Conservation (phyloP, 2,888 invertebrate species). For the Mesorhabditis belari region DNA sequence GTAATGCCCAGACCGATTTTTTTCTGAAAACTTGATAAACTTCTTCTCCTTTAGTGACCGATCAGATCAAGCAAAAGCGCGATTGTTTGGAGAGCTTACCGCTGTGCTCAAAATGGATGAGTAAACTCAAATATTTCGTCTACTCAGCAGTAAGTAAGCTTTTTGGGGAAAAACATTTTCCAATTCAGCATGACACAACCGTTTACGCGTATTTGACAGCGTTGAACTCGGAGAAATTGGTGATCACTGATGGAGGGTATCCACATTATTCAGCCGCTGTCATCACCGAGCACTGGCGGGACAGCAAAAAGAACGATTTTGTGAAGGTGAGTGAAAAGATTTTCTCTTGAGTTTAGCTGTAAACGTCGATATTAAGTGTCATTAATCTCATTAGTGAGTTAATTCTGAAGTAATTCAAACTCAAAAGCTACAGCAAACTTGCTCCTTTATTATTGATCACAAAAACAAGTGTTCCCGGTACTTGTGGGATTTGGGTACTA, state of each 20-base stretch:
- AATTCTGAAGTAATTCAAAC: no score
- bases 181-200: slow-evolving; percentile 34
- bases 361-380: no score
- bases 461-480: no score
- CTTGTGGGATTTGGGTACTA: no score
- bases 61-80: slow-evolving; percentile 13
- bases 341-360: no score
- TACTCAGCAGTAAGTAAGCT: slow-evolving; percentile 26
- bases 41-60: slow-evolving; percentile 7
- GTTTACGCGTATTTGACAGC: slow-evolving; percentile 31
- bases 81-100: slow-evolving; percentile 2
- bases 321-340: slow-evolving; percentile 15
- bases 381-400: no score
- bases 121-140: slow-evolving; percentile 27
- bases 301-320: slow-evolving; percentile 8
- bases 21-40: background rate
- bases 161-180: background rate
- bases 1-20: no score
- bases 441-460: no score
- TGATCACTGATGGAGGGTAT: slow-evolving; percentile 16
- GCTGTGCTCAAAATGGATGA: slow-evolving; percentile 19
- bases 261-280: slow-evolving; percentile 30
- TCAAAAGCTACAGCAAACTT: no score
- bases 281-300: slow-evolving; percentile 23
- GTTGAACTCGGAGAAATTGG: slow-evolving; percentile 18